A percentile compares a stretch with the other conserved stretches of the same genome.
Evolutionary conservation across 2,888 invertebrate genomes (phyloP).

Genomic region (Gymnocheta viridis): DNA sequence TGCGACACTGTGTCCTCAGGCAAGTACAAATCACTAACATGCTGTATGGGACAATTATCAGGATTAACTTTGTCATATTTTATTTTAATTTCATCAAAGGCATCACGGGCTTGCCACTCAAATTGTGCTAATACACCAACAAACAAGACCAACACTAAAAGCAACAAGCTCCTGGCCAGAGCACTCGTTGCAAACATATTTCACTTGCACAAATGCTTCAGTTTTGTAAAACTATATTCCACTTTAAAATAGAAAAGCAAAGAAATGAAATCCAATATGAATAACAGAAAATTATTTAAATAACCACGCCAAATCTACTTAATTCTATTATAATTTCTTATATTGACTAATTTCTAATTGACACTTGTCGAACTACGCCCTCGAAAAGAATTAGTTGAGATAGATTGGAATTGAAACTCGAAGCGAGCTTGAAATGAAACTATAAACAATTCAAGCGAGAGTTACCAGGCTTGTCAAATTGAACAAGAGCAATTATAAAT

Average conservation of each 20-base stretch:
- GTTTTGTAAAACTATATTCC: background rate
- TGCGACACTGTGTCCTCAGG: constrained; percentile 94
- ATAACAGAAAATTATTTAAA: constrained; percentile 60
- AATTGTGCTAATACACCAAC: constrained; percentile 91
- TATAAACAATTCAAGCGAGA: constrained; percentile 49
- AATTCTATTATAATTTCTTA: constrained; percentile 16
- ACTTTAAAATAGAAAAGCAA: constrained; percentile 35
- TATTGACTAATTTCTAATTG: constrained; percentile 64
- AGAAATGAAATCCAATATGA: constrained; percentile 45
- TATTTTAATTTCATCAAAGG: constrained; percentile 93
- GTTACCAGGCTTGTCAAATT: constrained; percentile 47
- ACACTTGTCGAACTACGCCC: constrained; percentile 73
- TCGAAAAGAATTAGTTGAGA: constrained; percentile 67
- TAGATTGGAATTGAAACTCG: constrained; percentile 60
- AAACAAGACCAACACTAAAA: constrained; percentile 78
- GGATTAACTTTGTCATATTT: constrained; percentile 91
- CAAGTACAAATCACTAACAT: constrained; percentile 91
- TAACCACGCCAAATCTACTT: background rate
- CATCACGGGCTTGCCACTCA: constrained; percentile 95
- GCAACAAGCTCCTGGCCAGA: constrained; percentile 80
- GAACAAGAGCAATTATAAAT: too few species aligned
- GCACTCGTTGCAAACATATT: constrained; percentile 77
- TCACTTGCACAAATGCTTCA: constrained; percentile 4
- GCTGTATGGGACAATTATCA: constrained; percentile 95
- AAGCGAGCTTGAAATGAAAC: constrained; percentile 40